phyloP scores from a whole-genome alignment of 2,888 invertebrate genomes.

The Rhogogaster chlorosoma region DNA sequence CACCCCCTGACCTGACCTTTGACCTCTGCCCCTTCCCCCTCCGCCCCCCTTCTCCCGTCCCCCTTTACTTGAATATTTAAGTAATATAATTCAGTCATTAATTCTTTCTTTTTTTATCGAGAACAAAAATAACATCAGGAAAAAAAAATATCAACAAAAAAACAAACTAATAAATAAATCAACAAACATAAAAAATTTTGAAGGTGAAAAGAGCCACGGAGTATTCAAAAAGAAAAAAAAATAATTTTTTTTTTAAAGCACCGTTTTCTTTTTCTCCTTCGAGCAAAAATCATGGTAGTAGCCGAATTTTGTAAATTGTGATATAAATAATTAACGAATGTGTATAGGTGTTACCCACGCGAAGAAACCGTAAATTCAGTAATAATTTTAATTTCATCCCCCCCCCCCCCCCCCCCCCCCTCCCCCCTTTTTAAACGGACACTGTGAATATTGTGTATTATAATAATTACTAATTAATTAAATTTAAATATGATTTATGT shows the following conservation, averaged over 20 bases:
- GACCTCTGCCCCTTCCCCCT: slow-evolving; percentile 33
- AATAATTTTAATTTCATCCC: slow-evolving; percentile 68
- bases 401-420: slow-evolving; percentile 52
- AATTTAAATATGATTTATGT: slow-evolving; percentile 75
- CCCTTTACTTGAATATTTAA: slow-evolving; percentile 46
- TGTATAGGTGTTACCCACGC: slow-evolving; percentile 70
- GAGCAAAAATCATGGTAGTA: slow-evolving; percentile 57
- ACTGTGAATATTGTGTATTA: slow-evolving; percentile 78
- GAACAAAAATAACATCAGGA: not conserved
- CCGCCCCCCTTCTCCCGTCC: too few species aligned
- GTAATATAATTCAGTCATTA: slow-evolving; percentile 54
- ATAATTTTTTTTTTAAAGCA: slow-evolving; percentile 57
- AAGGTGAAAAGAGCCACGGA: slow-evolving; percentile 13
- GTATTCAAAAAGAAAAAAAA: slow-evolving; percentile 55
- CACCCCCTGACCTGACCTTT: slow-evolving; percentile 55
- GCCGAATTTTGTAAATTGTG: slow-evolving; percentile 77
- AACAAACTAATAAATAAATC: slow-evolving; percentile 9
- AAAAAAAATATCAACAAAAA: not conserved
- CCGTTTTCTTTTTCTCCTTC: slow-evolving; percentile 41
- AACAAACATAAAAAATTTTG: slow-evolving; percentile 43
- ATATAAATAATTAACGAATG: slow-evolving; percentile 76
- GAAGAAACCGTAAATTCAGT: slow-evolving; percentile 70
- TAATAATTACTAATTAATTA: slow-evolving; percentile 77
- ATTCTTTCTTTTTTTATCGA: slow-evolving; percentile 55
- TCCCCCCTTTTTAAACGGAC: slow-evolving; percentile 69